Evolutionary conservation across 1,140 invertebrate species (phyloP).

Genomic region (Eumaeus atala): DNA sequence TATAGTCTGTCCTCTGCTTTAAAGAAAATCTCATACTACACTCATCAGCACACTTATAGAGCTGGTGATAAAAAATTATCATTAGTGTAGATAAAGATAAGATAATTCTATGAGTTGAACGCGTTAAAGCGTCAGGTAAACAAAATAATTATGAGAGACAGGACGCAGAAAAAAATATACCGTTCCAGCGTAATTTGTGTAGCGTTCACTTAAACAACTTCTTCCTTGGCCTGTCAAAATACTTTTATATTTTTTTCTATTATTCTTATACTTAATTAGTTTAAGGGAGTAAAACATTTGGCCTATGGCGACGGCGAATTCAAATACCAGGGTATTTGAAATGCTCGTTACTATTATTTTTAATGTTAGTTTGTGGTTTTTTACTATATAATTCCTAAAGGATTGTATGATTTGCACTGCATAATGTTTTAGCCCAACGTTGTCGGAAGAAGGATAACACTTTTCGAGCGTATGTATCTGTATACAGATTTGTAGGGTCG

Average conservation of each 20-base stretch:
- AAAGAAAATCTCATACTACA: background rate
- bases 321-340: too few species aligned
- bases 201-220: slow-evolving; percentile 7
- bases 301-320: too few species aligned
- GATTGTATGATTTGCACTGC: too few species aligned
- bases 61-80: background rate
- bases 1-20: background rate
- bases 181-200: slow-evolving; percentile 4
- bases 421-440: too few species aligned
- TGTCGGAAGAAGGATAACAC: too few species aligned
- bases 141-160: background rate
- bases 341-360: too few species aligned
- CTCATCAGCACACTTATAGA: background rate
- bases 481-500: too few species aligned
- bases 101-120: background rate
- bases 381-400: too few species aligned
- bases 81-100: background rate
- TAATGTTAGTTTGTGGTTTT: too few species aligned
- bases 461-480: too few species aligned
- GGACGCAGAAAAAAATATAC: slow-evolving; percentile 6
- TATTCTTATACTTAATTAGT: background rate
- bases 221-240: background rate
- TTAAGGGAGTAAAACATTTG: background rate
- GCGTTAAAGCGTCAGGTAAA: background rate
- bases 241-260: slow-evolving; percentile 1